Percentiles rank a stretch among this genome's conserved stretches.
Conservation (phyloP, 2,113 vertebrate species). For the Haemorhous mexicanus region DNA sequence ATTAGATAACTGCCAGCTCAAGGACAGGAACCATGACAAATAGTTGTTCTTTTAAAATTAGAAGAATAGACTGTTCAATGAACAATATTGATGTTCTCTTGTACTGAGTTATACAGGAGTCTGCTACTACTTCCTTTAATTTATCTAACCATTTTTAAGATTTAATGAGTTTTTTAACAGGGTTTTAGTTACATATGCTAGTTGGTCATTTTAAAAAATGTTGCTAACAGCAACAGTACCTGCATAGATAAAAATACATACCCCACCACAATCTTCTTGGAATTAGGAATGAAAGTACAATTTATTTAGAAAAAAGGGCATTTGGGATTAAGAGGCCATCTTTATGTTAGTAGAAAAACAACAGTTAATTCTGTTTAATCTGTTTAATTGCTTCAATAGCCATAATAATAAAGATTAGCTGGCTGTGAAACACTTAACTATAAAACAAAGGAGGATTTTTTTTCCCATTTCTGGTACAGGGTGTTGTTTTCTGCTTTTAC, state of each 20-base stretch:
- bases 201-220: conserved; percentile 27
- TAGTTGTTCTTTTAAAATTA: conserved; percentile 79
- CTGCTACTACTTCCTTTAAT: conserved; percentile 53
- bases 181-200: conserved; percentile 12
- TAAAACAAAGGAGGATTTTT: conserved; percentile 14
- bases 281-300: not conserved
- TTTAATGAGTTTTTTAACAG: conserved; percentile 47
- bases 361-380: conserved; percentile 29
- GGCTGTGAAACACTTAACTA: conserved; percentile 31
- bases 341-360: conserved; percentile 39
- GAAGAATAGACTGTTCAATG: conserved; percentile 73
- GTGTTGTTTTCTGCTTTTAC: not conserved
- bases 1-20: conserved; percentile 78
- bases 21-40: conserved; percentile 78
- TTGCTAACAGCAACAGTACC: not conserved
- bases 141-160: conserved; percentile 65
- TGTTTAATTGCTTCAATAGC: conserved; percentile 46
- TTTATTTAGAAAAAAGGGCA: not conserved
- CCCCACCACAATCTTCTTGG: not conserved
- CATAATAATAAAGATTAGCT: conserved; percentile 58
- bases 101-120: conserved; percentile 60
- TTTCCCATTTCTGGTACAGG: not conserved
- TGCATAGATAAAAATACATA: not conserved
- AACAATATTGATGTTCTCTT: conserved; percentile 71
- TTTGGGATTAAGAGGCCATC: conserved; percentile 49